phyloP scores from a whole-genome alignment of 2,797 vertebrate species.

The Oryzias dopingdopingensis region DNA sequence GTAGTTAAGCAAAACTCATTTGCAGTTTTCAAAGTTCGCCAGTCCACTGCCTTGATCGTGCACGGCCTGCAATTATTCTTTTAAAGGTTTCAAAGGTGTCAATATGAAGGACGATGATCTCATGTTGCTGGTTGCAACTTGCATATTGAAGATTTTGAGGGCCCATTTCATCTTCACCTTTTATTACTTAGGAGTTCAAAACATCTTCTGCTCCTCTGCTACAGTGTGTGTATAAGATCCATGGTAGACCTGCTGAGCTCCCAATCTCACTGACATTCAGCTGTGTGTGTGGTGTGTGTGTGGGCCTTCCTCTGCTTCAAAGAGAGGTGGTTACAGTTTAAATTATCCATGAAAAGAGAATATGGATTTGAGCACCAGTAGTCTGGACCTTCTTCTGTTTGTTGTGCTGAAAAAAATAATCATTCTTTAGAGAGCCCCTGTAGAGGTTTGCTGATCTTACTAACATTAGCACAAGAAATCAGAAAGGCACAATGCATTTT shows the following conservation, averaged over 20 bases:
- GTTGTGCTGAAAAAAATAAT: conserved; percentile 39
- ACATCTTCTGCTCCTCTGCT: conserved; percentile 2
- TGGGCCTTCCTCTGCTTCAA: conserved; percentile 23
- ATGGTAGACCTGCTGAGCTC: conserved; percentile 25
- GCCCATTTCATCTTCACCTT: not conserved
- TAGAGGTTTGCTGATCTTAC: not conserved
- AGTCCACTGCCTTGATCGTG: not conserved
- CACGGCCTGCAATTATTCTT: not conserved
- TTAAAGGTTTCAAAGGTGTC: not conserved
- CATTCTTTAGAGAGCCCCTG: conserved; percentile 29
- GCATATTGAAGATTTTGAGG: conserved; percentile 2
- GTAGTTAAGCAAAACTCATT: conserved; percentile 2
- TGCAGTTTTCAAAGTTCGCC: not conserved
- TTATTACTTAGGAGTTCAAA: not conserved
- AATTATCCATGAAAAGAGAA: conserved; percentile 42
- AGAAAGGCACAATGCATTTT: not conserved
- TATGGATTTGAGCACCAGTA: conserved; percentile 39
- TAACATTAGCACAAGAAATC: conserved; percentile 4
- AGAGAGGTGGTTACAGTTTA: conserved; percentile 38
- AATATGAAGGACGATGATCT: conserved; percentile 1
- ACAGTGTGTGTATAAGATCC: conserved; percentile 10
- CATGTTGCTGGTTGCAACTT: not conserved
- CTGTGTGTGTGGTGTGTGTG: conserved; percentile 5
- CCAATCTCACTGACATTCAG: conserved; percentile 16
- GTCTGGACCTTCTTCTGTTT: conserved; percentile 8